Percentiles rank a stretch among this genome's conserved stretches.
Evolutionary conservation across 2,113 vertebrate species (phyloP).

Genomic region (Dinomys branickii): DNA sequence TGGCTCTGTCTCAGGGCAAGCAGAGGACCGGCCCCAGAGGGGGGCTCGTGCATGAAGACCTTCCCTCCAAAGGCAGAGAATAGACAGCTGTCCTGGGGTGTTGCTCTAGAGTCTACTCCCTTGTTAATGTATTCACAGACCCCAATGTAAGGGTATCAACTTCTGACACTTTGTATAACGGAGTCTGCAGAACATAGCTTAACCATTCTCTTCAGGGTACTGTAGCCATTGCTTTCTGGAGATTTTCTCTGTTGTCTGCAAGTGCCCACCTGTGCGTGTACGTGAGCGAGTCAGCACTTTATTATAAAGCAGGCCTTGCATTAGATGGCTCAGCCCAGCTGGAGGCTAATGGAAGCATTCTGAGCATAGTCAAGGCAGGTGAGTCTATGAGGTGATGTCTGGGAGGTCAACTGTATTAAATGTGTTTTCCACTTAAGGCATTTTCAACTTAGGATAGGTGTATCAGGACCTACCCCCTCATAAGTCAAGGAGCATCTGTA

Average conservation of each 20-base stretch:
- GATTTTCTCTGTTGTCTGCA: too few relatives aligned
- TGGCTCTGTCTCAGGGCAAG: not conserved
- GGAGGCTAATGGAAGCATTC: not conserved
- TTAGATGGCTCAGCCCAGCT: not conserved
- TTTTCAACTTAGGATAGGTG: not conserved
- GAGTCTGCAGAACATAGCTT: too few relatives aligned
- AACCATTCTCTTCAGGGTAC: not conserved
- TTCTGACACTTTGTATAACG: not conserved
- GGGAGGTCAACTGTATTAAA: not conserved
- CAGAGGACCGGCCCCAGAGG: not conserved
- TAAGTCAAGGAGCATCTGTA: not conserved
- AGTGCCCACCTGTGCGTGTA: not conserved
- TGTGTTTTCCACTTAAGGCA: not conserved
- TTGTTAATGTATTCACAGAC: not conserved
- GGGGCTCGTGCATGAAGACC: not conserved
- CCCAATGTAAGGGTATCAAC: too few relatives aligned
- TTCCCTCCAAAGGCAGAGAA: not conserved
- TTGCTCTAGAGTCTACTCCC: not conserved
- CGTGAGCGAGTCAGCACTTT: not conserved
- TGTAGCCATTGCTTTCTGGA: not conserved
- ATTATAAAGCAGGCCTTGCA: not conserved
- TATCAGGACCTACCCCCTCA: not conserved
- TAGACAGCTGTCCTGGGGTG: not conserved
- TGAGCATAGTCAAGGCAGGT: not conserved
- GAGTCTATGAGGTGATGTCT: not conserved